These are phyloP conservation scores for Apamea crenata DNA, from an alignment of 2,888 invertebrate species.

Conservation along the genomic window DNA sequence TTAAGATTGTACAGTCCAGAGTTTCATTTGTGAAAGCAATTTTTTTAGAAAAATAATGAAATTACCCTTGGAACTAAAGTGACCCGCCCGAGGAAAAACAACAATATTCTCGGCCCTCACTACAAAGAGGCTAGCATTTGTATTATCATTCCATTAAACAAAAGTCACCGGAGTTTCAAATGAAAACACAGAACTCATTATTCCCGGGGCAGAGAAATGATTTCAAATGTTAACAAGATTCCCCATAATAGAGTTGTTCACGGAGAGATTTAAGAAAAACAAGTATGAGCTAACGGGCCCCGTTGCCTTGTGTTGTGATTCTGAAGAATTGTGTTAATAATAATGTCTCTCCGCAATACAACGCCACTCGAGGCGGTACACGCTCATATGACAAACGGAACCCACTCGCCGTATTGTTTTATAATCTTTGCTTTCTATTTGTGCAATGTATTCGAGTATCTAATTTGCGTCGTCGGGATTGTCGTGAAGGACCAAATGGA, in stretches of 20 bases:
- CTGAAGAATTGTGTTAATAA: constrained; percentile 80
- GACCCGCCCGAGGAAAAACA: constrained; percentile 88
- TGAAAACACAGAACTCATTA: constrained; percentile 90
- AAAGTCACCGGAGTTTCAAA: constrained; percentile 90
- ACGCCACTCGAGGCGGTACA: constrained; percentile 61
- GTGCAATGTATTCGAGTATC: constrained; percentile 58
- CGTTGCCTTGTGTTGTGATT: constrained; percentile 75
- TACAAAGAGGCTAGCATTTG: constrained; percentile 89
- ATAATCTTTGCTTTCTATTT: constrained; percentile 70
- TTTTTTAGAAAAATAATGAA: constrained; percentile 86
- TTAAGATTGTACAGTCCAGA: constrained; percentile 79
- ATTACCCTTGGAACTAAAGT: constrained; percentile 88
- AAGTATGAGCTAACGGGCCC: constrained; percentile 75
- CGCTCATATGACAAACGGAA: constrained; percentile 66
- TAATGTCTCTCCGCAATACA: constrained; percentile 62
- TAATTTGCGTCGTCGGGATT: constrained; percentile 39
- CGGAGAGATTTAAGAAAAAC: constrained; percentile 89
- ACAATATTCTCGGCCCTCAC: constrained; percentile 87
- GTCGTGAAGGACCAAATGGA: constrained; percentile 10
- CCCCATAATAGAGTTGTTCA: constrained; percentile 88
- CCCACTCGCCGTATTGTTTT: constrained; percentile 71
- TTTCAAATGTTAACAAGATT: constrained; percentile 90
- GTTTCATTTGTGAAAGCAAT: constrained; percentile 82
- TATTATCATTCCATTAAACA: constrained; percentile 91
- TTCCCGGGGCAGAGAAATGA: constrained; percentile 88